A percentile compares a stretch with the other conserved stretches of the same genome.
These are phyloP conservation scores for Drepanosiphum platanoidis DNA, from an alignment of 2,888 invertebrate genomes.

Conservation along the genomic window DNA sequence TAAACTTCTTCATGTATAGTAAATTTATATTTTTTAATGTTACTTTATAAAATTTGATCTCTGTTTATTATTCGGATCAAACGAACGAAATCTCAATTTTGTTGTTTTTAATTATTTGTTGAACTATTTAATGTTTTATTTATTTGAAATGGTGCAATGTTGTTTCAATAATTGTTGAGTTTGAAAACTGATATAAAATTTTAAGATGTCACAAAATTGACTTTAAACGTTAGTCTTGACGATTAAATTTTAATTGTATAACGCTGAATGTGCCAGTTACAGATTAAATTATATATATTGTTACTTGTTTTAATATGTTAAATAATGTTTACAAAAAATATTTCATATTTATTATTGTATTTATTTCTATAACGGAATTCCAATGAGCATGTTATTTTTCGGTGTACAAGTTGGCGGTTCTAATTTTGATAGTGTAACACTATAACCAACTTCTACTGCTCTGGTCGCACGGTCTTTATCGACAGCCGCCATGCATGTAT, in stretches of 20 bases:
- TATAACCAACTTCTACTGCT: constrained; percentile 81
- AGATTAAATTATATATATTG: neutral
- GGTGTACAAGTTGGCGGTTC: constrained; percentile 87
- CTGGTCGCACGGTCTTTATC: constrained; percentile 85
- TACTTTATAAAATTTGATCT: constrained; percentile 38
- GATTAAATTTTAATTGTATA: neutral
- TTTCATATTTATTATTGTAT: constrained; percentile 2
- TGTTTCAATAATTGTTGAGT: neutral
- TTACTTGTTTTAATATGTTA: constrained; percentile 24
- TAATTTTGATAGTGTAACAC: constrained; percentile 79
- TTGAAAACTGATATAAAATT: neutral
- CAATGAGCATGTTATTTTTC: constrained; percentile 88
- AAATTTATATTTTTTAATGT: neutral
- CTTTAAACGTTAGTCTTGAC: neutral
- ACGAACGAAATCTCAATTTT: neutral
- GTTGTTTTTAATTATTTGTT: constrained; percentile 12
- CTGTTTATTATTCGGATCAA: neutral
- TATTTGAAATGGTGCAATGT: neutral
- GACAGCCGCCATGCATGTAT: constrained; percentile 86
- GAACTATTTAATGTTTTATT: neutral
- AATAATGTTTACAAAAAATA: constrained; percentile 23
- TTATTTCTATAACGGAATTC: constrained; percentile 68
- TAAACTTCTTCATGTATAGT: neutral
- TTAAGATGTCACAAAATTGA: neutral
- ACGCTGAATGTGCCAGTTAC: neutral